phyloP scores from a whole-genome alignment of 2,797 vertebrate species.

The Chaetophractus vellerosus region DNA sequence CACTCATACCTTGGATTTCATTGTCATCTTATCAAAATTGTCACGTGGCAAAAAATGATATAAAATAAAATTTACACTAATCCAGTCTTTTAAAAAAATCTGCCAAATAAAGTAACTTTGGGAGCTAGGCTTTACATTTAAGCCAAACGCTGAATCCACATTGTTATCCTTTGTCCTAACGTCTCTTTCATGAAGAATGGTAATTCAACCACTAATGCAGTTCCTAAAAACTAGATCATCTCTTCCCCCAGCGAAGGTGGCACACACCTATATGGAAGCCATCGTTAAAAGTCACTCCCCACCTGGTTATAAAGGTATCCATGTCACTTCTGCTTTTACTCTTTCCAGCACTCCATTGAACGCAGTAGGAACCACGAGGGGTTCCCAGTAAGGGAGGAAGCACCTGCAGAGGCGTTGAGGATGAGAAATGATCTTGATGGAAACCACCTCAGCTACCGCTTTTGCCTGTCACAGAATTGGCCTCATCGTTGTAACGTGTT shows the following conservation, averaged over 20 bases:
- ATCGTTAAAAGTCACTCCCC: not conserved
- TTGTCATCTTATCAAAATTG: not conserved
- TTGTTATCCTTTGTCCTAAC: not conserved
- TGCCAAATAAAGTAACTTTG: not conserved
- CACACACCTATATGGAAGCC: not conserved
- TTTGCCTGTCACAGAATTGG: not conserved
- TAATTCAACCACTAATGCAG: not conserved
- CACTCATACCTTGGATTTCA: not conserved
- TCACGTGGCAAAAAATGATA: not conserved
- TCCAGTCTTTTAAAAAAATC: not conserved
- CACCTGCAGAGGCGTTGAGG: not conserved
- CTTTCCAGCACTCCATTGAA: not conserved
- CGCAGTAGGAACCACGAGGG: not conserved
- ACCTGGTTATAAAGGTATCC: not conserved
- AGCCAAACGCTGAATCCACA: not conserved
- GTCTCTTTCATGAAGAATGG: not conserved
- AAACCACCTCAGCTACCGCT: not conserved
- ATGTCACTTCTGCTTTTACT: not conserved
- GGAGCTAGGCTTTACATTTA: not conserved
- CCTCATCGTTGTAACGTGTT: not conserved
- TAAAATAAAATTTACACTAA: not conserved
- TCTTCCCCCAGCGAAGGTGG: not conserved
- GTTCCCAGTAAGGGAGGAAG: rapidly evolving
- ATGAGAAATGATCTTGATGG: not conserved
- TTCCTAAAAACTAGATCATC: not conserved